A percentile compares a stretch with the other conserved stretches of the same genome.
These are phyloP conservation scores for Archips crataeganus DNA, from an alignment of 2,888 invertebrate species.

Conservation along the genomic window DNA sequence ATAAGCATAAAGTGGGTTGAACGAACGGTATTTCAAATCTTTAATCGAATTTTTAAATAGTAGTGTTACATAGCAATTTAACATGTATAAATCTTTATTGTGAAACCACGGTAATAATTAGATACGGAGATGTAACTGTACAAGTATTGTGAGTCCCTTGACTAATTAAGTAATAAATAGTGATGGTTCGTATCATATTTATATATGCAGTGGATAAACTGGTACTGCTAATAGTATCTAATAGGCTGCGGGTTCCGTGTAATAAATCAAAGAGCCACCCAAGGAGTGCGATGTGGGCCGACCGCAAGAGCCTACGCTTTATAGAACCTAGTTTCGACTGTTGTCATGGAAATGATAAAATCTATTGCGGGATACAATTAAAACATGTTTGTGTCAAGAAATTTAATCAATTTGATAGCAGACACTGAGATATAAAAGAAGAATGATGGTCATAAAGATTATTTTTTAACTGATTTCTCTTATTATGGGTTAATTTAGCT, in stretches of 20 bases:
- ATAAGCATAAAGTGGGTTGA: constrained; percentile 27
- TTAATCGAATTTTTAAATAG: constrained; percentile 22
- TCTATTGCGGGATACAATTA: constrained; percentile 2
- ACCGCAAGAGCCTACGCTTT: constrained; percentile 42
- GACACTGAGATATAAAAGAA: neutral
- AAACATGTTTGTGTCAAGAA: neutral
- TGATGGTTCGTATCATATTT: constrained; percentile 43
- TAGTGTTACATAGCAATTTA: constrained; percentile 29
- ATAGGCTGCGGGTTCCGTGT: constrained; percentile 52
- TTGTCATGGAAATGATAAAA: constrained; percentile 21
- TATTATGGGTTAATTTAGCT: neutral
- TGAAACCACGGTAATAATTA: constrained; percentile 38
- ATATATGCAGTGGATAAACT: constrained; percentile 45
- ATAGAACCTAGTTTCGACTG: constrained; percentile 20
- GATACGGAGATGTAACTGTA: constrained; percentile 39
- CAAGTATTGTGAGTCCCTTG: constrained; percentile 42
- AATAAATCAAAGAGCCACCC: constrained; percentile 62
- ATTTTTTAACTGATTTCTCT: neutral
- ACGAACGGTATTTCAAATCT: constrained; percentile 32
- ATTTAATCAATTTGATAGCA: neutral
- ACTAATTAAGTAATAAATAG: constrained; percentile 60
- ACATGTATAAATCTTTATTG: constrained; percentile 32
- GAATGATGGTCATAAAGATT: neutral
- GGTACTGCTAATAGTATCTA: constrained; percentile 56
- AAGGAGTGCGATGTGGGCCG: constrained; percentile 54